phyloP scores from a whole-genome alignment of 2,113 vertebrate genomes.

The Proteles cristata region DNA sequence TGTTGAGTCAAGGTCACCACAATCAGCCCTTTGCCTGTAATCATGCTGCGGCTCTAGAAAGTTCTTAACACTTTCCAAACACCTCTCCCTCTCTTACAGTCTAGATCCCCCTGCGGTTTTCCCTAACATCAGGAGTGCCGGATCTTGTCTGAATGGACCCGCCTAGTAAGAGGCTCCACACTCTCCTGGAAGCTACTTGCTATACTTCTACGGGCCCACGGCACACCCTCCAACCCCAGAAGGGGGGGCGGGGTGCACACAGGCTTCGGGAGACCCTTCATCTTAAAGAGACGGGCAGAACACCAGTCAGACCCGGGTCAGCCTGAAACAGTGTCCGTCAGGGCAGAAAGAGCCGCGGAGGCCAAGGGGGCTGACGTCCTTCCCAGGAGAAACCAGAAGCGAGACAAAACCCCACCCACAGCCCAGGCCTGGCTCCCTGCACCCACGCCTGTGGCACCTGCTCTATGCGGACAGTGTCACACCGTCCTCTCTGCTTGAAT shows the following conservation, averaged over 20 bases:
- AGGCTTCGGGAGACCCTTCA: neutral
- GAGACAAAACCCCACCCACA: neutral
- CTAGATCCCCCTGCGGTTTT: neutral
- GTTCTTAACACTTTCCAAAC: neutral
- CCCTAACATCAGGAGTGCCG: neutral
- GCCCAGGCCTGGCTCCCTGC: neutral
- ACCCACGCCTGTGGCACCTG: neutral
- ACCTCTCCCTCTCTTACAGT: neutral
- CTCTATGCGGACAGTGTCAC: neutral
- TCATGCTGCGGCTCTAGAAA: neutral
- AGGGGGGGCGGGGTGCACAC: neutral
- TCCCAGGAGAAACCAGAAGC: neutral
- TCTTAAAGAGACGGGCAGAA: neutral
- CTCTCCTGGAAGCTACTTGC: neutral
- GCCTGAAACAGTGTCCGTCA: neutral
- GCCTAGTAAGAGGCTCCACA: neutral
- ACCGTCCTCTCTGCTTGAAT: neutral
- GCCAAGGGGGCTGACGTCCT: neutral
- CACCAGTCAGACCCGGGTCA: neutral
- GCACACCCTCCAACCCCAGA: too few species aligned
- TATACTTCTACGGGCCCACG: too few species aligned
- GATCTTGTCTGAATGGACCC: neutral
- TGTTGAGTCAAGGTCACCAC: slow-evolving; percentile 21
- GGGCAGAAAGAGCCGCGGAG: neutral
- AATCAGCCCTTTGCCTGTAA: neutral